phyloP scores from a whole-genome alignment of 2,888 invertebrate genomes.

The Drosophila peninsularis region DNA sequence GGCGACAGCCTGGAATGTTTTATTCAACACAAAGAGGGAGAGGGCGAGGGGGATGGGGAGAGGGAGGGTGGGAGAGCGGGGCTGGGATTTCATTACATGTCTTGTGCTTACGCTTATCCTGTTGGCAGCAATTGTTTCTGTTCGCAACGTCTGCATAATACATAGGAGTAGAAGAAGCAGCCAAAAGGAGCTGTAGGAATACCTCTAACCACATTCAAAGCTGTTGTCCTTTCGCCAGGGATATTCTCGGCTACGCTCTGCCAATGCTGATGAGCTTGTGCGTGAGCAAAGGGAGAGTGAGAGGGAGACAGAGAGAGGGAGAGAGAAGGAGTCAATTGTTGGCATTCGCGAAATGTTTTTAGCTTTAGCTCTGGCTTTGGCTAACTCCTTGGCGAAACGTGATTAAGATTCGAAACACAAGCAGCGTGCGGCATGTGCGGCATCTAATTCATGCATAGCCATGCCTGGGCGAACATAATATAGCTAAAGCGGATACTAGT shows the following conservation, averaged over 20 bases:
- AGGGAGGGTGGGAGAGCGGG: background rate
- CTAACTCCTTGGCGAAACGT: slow-evolving; percentile 62
- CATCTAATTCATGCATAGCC: slow-evolving; percentile 63
- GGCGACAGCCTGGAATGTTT: slow-evolving; percentile 17
- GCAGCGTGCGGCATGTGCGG: slow-evolving; percentile 13
- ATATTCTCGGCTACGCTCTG: slow-evolving; percentile 24
- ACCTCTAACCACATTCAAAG: background rate
- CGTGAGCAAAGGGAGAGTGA: slow-evolving; percentile 10
- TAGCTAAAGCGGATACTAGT: slow-evolving; percentile 22
- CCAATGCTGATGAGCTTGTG: slow-evolving; percentile 57
- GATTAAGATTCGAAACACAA: slow-evolving; percentile 56
- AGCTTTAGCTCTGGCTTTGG: slow-evolving; percentile 22
- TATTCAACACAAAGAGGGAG: slow-evolving; percentile 14
- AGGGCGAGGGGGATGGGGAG: no score
- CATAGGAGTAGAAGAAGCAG: slow-evolving; percentile 25
- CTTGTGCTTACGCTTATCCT: slow-evolving; percentile 36
- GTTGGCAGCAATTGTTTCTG: slow-evolving; percentile 28
- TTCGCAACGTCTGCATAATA: slow-evolving; percentile 37
- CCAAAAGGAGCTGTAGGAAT: background rate
- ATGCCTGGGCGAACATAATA: slow-evolving; percentile 53
- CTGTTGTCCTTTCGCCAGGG: slow-evolving; percentile 11
- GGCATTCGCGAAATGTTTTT: slow-evolving; percentile 50
- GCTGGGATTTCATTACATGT: slow-evolving; percentile 53
- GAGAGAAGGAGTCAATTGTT: slow-evolving; percentile 35
- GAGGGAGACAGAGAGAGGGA: background rate